Conservation (phyloP, 2,113 vertebrate genomes). For the Neogale vison region DNA sequence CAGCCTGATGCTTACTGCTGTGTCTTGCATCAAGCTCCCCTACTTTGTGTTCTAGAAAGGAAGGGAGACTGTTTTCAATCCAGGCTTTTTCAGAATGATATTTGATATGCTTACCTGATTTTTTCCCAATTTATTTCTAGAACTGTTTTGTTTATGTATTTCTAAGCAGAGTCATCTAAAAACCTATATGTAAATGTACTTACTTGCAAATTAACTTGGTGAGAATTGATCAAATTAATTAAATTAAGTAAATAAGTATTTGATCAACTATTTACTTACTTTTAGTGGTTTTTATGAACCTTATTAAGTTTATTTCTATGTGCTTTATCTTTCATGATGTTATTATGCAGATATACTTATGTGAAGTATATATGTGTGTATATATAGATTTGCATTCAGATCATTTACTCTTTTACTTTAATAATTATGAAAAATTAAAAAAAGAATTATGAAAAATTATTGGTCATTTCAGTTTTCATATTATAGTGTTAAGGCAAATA, state of each 20-base stretch:
- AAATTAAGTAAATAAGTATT: neutral
- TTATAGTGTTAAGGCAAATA: neutral
- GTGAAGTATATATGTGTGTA: neutral
- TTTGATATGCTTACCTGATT: neutral
- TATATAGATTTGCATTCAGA: neutral
- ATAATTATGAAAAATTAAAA: neutral
- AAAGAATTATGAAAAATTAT: neutral
- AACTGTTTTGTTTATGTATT: neutral
- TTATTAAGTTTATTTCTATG: neutral
- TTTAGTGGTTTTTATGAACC: neutral
- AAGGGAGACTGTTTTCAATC: neutral
- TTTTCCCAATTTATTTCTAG: neutral
- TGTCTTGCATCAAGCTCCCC: neutral
- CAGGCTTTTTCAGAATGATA: neutral
- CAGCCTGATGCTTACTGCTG: neutral
- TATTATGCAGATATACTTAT: neutral
- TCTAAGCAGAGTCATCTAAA: neutral
- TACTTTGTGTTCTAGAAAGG: neutral
- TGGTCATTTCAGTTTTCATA: slow-evolving; percentile 22
- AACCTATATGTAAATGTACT: neutral
- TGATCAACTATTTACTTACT: neutral
- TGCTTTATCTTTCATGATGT: neutral
- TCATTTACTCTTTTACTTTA: neutral
- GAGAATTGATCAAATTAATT: neutral
- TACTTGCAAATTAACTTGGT: neutral